A percentile compares a stretch with the other conserved stretches of the same genome.
These are phyloP conservation scores for Dendronephthya gigantea DNA, from an alignment of 64 coral and sea anemone genomes.

Conservation along the genomic window DNA sequence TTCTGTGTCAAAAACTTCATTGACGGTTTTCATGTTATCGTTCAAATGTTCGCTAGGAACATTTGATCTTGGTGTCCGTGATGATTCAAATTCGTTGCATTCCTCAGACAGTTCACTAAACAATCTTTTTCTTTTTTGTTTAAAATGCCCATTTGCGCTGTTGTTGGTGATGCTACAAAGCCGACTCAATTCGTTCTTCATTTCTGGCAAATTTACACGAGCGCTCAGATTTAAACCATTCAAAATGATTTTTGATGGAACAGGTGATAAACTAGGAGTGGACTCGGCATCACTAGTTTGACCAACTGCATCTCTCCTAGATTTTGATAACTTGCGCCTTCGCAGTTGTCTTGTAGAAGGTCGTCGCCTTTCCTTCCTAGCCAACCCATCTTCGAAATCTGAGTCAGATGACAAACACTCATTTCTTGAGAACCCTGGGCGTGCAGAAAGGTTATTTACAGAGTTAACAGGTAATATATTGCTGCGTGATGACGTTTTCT, in stretches of 20 bases:
- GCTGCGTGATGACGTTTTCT: not conserved
- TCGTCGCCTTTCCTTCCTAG: not conserved
- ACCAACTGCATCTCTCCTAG: not conserved
- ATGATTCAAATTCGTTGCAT: not conserved
- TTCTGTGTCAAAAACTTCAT: not conserved
- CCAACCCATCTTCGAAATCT: not conserved
- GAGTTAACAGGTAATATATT: not conserved
- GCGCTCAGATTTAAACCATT: not conserved
- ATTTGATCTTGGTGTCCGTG: not conserved
- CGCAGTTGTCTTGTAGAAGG: not conserved
- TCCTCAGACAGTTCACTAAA: not conserved
- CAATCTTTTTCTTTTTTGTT: not conserved
- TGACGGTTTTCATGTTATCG: not conserved
- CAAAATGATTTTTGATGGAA: not conserved
- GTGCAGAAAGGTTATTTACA: not conserved
- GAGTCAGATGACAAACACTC: not conserved
- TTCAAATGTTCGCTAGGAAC: not conserved
- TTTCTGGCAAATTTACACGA: not conserved
- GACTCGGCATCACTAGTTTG: not conserved
- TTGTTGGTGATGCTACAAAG: not conserved
- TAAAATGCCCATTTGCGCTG: not conserved
- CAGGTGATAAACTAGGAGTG: not conserved
- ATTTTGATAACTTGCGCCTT: not conserved
- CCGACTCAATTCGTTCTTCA: not conserved
- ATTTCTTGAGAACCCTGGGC: not conserved